A percentile compares a stretch with the other conserved stretches of the same genome.
Conservation (phyloP, 2,888 invertebrate species). For the Melangyna quadrimaculata region DNA sequence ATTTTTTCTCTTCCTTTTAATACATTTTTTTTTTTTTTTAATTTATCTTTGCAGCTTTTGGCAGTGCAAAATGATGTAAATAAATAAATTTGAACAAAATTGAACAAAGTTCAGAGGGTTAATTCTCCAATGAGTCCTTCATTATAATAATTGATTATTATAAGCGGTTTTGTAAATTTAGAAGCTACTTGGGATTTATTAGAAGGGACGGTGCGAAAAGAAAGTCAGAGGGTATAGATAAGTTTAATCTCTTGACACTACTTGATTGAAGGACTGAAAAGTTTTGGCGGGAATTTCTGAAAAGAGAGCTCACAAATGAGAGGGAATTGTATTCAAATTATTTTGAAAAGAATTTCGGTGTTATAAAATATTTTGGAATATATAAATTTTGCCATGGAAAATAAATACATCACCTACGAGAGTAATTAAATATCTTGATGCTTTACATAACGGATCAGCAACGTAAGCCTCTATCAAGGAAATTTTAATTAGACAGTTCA, state of each 20-base stretch:
- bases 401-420: too few species aligned
- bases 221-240: neutral
- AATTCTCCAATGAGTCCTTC: constrained; percentile 10
- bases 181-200: neutral
- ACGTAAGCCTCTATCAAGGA: too few species aligned
- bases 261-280: neutral
- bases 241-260: constrained; percentile 2
- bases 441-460: too few species aligned
- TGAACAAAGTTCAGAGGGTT: neutral
- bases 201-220: too few species aligned
- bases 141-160: neutral
- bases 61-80: neutral
- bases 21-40: neutral
- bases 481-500: too few species aligned
- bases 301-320: neutral
- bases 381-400: too few species aligned
- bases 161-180: neutral
- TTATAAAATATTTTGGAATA: too few species aligned
- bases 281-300: neutral
- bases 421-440: too few species aligned
- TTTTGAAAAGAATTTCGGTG: too few species aligned
- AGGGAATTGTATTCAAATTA: neutral
- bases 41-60: neutral
- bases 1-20: neutral
- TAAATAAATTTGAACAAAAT: neutral